A percentile compares a stretch with the other conserved stretches of the same genome.
Evolutionary conservation across 2,888 invertebrate species (phyloP).

Genomic region (Oasisia sp.): DNA sequence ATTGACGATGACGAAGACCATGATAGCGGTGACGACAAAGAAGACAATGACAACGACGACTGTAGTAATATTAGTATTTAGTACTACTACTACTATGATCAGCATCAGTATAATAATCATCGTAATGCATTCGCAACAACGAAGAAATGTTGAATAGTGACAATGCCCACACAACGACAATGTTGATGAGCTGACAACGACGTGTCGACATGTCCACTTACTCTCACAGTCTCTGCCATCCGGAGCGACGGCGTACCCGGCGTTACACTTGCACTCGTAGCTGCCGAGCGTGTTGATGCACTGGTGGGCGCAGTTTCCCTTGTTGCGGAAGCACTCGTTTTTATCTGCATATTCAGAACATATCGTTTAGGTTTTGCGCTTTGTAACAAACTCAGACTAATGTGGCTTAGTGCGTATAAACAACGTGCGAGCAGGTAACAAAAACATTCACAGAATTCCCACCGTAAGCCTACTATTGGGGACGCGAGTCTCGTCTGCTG

Average conservation of each 20-base stretch:
- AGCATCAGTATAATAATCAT: not conserved
- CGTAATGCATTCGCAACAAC: not conserved
- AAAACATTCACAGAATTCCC: not conserved
- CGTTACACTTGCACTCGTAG: constrained; percentile 35
- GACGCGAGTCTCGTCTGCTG: too few species aligned
- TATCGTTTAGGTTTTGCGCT: not conserved
- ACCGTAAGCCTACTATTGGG: not conserved
- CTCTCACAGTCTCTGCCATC: constrained; percentile 29
- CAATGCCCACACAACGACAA: not conserved
- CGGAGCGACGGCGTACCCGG: constrained; percentile 29
- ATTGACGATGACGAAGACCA: too few species aligned
- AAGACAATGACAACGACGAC: too few species aligned
- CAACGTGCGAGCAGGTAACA: not conserved
- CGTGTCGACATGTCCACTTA: constrained; percentile 20
- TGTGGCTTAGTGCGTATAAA: not conserved
- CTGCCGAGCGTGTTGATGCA: constrained; percentile 33
- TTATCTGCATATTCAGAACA: constrained; percentile 27
- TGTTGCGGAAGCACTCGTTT: constrained; percentile 33
- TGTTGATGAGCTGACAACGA: not conserved
- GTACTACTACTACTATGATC: not conserved
- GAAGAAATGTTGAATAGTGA: not conserved
- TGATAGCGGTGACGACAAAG: too few species aligned
- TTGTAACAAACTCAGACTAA: not conserved
- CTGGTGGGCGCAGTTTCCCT: constrained; percentile 31
- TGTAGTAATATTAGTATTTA: not conserved